Base-by-base conservation (phyloP, 2,797 vertebrate genomes). In the Parotocinclus haroldoi region DNA sequence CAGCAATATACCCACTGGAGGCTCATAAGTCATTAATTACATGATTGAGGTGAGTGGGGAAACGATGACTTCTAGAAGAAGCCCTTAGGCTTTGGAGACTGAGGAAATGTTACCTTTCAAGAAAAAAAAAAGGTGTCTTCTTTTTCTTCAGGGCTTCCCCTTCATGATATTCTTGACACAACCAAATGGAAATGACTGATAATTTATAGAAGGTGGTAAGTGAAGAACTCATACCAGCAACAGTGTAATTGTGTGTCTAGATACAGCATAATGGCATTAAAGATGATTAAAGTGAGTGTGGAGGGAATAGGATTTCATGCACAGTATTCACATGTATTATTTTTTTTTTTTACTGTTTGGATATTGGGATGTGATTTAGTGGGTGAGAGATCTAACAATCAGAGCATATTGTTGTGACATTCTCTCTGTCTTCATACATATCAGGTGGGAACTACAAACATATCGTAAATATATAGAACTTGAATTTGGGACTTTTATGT, bases 1-100 rank as follows among this genome's bases (percentile, higher is more conserved):
- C 76, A 53, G 73, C 36, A 83, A 85, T 82, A 82, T 84, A 80
- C 74, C 77, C 69, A 14, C 63, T 72, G 49, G 27, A n/a, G 52
- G 48, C 48, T n/a, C 48, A 81, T 65, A 82, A 82, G 80, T 84
- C 81, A 79, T 88, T 88, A 88, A 86, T 87, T 88, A 87, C 78
- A 79, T 78, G 76, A 79, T 85, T 79, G 81, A 80, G 71, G 60
- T 76, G 80, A 71, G 71, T 13, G 70, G 73, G 72, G 76, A 58
- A 46, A 37, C 73, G 72, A 76, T 80, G 36, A 42, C 58, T 48
- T 18, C 9, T 1, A 10, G 51, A 64, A 37, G 37, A 14, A 3
- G 37, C 58, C 63, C 54, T 39, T 9, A 16, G 53, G 67, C 57
- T 63, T 48, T 11, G 14, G n/a, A 58, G 51, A 60, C 57, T 53